Percentiles rank a stretch among this genome's conserved stretches.
Conservation (phyloP, 1,140 invertebrate genomes). For the Ceratina calcarata region DNA sequence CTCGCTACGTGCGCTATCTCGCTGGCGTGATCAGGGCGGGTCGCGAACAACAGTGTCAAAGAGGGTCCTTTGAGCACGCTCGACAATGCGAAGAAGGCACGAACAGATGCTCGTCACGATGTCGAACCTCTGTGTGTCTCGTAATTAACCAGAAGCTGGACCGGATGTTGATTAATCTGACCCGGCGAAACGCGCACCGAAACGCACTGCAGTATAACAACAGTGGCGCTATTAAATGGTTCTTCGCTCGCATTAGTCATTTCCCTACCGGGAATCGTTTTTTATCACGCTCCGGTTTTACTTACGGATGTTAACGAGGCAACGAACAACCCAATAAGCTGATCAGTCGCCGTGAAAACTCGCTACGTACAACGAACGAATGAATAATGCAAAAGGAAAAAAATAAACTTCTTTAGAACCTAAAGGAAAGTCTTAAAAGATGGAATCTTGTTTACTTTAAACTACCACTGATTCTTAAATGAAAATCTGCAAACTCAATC, state of each 20-base stretch:
- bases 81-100: slow-evolving; percentile 48
- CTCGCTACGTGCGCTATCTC: slow-evolving; percentile 61
- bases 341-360: no score
- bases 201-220: not conserved
- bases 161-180: slow-evolving; percentile 59
- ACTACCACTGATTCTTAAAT: not conserved
- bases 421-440: no score
- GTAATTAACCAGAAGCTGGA: slow-evolving; percentile 60
- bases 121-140: slow-evolving; percentile 43
- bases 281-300: not conserved
- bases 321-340: no score
- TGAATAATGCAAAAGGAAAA: no score
- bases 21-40: slow-evolving; percentile 34
- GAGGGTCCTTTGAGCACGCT: slow-evolving; percentile 53
- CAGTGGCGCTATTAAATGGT: not conserved
- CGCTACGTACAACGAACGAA: no score
- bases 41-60: slow-evolving; percentile 61
- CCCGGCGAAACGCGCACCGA: slow-evolving; percentile 22
- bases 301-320: not conserved
- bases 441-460: no score
- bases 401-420: no score
- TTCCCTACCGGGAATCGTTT: not conserved
- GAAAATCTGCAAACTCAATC: no score
- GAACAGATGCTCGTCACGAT: slow-evolving; percentile 57
- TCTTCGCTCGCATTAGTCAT: slow-evolving; percentile 6